Base-by-base conservation (phyloP, 2,888 invertebrate genomes). In the Chymomyza fuscimana region DNA sequence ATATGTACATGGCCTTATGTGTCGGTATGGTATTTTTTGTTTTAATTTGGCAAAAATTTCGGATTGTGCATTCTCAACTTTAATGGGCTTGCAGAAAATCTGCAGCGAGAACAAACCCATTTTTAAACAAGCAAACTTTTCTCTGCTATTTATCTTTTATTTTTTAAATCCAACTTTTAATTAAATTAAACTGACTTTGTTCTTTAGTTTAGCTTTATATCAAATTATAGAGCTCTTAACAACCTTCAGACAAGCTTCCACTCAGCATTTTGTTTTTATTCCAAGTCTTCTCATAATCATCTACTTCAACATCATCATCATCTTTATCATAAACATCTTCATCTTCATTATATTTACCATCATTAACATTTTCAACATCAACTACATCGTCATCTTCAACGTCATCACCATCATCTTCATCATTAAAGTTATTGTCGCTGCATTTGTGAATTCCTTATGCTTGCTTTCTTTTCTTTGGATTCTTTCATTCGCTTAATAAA, bases 401-500 rank as follows among this genome's bases (percentile, higher is more conserved):
- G 2, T 12, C 3, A 46, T 2, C 40, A 10, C 0, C 12, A 46
- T 46, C 40, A 12, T 46, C 12, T 25, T 25, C 12, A 3, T 32
- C 32, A 32, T 32, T 1, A 32, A 32, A 32, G 12, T 46, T 10
- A 46, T 46, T 46, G 40, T 12, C 40, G 12, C 12, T 46, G 40
- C 40, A 12, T 15, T 12, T 46, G 40, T 72, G 46, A 9, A 15
- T 58, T 19, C 5, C 25, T 64, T 77, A 70, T 52, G 71, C 72
- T 76, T 67, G 66, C 67, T 46, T 46, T 46, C 40, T 46, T 46
- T 46, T 46, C 12, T 46, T 46, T 46, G 12, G 6, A 4, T 46
- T 46, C 40, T 12, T 46, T 46, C 40, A 46, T 46, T 46, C 40
- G 76, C 67, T 78, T 76, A 56, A 77, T 80, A 79, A 79, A 81